A percentile compares a stretch with the other conserved stretches of the same genome.
Conservation (phyloP, 1,140 invertebrate genomes). For the Micrasema longulum region DNA sequence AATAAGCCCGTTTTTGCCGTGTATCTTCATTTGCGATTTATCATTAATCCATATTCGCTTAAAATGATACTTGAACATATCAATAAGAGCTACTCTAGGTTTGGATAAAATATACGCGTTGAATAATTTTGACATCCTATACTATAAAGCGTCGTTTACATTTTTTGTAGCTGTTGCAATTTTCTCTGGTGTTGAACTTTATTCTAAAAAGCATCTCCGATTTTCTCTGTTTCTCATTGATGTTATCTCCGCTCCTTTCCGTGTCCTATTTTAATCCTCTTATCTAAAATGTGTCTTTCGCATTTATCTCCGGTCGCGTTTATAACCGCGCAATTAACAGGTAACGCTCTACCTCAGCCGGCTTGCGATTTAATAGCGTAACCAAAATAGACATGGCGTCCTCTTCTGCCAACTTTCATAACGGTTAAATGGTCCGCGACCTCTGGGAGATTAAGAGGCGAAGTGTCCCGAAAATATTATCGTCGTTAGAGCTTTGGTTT, state of each 20-base stretch:
- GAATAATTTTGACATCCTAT: no score
- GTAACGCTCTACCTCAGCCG: constrained; percentile 45
- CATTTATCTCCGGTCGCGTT: constrained; percentile 46
- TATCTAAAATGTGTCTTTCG: constrained; percentile 52
- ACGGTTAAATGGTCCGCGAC: constrained; percentile 44
- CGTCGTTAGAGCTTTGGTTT: constrained; percentile 32
- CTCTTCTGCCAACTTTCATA: constrained; percentile 46
- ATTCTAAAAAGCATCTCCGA: constrained; percentile 5
- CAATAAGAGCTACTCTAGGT: no score
- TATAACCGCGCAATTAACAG: constrained; percentile 50
- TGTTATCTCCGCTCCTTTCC: constrained; percentile 30
- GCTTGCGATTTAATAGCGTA: constrained; percentile 38
- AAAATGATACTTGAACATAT: no score
- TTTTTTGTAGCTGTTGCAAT: no score
- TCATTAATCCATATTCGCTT: no score
- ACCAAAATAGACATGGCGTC: constrained; percentile 17
- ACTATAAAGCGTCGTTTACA: no score
- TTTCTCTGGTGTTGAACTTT: no score
- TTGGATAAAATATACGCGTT: no score
- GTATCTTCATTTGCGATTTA: no score
- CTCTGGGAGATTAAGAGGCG: constrained; percentile 26
- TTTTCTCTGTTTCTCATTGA: not conserved
- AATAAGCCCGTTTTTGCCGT: no score
- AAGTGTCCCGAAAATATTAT: constrained; percentile 35
- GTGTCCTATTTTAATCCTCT: constrained; percentile 13